Evolutionary conservation across 2,797 vertebrate genomes (phyloP), one percentile per base, ranked within the genome.

Genomic region (Galagoides demidoff): DNA sequence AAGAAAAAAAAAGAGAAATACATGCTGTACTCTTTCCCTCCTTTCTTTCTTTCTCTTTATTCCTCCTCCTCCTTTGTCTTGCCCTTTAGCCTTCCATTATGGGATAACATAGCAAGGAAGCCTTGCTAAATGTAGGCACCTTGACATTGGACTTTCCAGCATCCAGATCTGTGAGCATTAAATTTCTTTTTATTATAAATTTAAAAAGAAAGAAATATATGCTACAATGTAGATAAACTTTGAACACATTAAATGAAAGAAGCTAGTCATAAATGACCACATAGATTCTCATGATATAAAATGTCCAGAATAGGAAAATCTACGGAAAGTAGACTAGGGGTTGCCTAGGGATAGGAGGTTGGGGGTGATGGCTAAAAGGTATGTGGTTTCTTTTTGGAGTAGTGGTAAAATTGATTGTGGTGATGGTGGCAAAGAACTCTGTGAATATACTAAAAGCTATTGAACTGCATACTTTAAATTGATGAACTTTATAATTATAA

Each of bases 191-290:
- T 31, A n/a, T 64, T 17, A 64, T 17, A 64, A 64, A 64, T 64
- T 31, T 8, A n/a, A 8, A 17, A 64, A 31, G 29, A 64, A 31
- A 66, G 14, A 66, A n/a, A 55, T 61, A 91, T n/a, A 79, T 84
- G n/a, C 29, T 79, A 16, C 52, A 81, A 73, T 74, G 82, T 68
- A 25, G 37, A 92, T 71, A 3, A 90, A 88, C n/a, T 63, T 10
- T 86, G 52, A 96, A 82, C 91, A 91, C 17, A 84, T 43, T 63
- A 89, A 63, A 57, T 68, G 37, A 92, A 92, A 89, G 27, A 90
- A 83, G 49, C 5, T 63, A 74, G 7, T 59, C 34, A 96, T 17
- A 79, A 92, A 76, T 49, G 43, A 86, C 22, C 34, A 70, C 34
- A 63, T 5, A 73, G 68, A 85, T 52, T 83, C n/a, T 29, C 76